Conservation (phyloP, 2,113 vertebrate genomes). For the Alces alces region DNA sequence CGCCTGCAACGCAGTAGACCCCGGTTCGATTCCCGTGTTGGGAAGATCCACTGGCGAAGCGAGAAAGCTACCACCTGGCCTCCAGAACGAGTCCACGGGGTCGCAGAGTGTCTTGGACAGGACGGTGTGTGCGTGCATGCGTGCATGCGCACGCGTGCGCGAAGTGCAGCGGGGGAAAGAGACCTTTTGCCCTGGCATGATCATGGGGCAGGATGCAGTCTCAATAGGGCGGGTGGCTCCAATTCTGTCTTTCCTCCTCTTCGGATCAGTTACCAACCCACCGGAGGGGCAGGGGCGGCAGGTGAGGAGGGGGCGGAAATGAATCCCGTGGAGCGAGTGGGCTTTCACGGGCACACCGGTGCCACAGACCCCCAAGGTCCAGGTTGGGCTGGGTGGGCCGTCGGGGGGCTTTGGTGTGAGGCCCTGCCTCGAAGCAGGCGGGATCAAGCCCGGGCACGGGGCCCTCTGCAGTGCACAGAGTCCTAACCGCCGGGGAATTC, state of each 20-base stretch:
- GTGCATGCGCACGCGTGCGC: no score
- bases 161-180: accelerated
- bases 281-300: no score
- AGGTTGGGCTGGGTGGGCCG: neutral
- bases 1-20: neutral
- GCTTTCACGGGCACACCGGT: accelerated
- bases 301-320: no score
- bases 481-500: neutral
- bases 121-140: no score
- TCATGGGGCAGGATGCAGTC: no score
- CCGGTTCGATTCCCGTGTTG: neutral
- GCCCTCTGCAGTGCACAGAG: neutral
- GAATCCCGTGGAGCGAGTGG: accelerated
- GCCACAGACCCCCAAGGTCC: neutral
- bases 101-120: neutral
- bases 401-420: neutral
- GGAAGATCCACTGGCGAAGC: neutral
- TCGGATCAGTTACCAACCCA: no score
- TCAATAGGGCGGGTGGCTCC: no score
- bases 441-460: neutral
- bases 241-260: no score
- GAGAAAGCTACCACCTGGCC: neutral
- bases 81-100: neutral
- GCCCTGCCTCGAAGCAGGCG: neutral
- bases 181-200: neutral